A percentile compares a stretch with the other conserved stretches of the same genome.
phyloP scores from a whole-genome alignment of 2,797 vertebrate species.

The Schizopygopsis pylzovi region DNA sequence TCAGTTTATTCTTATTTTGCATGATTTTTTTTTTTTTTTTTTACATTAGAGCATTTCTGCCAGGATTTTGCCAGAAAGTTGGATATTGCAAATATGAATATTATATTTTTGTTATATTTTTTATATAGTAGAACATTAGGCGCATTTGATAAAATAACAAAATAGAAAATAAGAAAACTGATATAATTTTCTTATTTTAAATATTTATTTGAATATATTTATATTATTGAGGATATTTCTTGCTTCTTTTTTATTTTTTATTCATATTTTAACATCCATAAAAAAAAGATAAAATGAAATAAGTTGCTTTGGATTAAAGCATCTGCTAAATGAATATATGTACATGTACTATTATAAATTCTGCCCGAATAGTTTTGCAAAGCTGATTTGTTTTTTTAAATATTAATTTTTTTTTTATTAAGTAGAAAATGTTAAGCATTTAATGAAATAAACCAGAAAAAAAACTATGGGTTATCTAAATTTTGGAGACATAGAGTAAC shows the following conservation, averaged over 20 bases:
- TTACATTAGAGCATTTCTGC: not conserved
- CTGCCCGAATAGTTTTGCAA: not conserved
- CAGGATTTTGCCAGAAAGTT: not conserved
- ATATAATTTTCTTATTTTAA: not conserved
- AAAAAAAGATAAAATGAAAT: not conserved
- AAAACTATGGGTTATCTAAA: not conserved
- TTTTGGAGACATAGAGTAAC: conserved; percentile 1
- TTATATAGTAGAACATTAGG: not conserved
- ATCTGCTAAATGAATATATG: not conserved
- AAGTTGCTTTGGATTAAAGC: not conserved
- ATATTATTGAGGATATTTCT: not conserved
- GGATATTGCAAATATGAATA: not conserved
- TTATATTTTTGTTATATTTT: not conserved
- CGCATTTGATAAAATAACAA: not conserved
- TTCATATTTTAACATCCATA: not conserved
- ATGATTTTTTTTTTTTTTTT: not conserved
- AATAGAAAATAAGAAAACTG: not conserved
- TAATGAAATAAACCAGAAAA: not conserved
- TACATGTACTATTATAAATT: not conserved
- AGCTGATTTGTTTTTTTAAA: too few relatives aligned
- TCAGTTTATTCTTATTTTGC: not conserved
- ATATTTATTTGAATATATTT: not conserved
- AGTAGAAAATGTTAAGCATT: not conserved
- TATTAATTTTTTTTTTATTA: not conserved
- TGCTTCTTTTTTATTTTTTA: not conserved